Conservation (phyloP, 2,113 vertebrate species). For the Apodemus sylvaticus region DNA sequence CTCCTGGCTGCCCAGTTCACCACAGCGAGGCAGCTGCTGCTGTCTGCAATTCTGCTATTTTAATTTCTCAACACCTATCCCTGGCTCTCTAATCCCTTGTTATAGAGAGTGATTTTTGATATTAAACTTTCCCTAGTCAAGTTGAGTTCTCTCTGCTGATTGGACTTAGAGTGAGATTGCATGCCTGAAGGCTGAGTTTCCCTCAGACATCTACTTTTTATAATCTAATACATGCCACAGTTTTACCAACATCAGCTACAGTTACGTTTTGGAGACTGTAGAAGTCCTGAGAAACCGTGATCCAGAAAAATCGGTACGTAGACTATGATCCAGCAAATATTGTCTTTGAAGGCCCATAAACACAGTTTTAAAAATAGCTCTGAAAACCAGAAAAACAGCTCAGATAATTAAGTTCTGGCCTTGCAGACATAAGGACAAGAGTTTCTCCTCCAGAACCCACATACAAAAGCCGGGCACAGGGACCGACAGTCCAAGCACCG, state of each 20-base stretch:
- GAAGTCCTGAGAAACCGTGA: conserved; percentile 33
- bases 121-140: conserved; percentile 15
- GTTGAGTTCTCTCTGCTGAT: conserved; percentile 25
- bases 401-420: background rate
- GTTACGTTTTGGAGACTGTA: conserved; percentile 19
- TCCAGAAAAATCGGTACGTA: conserved; percentile 30
- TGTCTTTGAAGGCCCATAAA: conserved; percentile 10
- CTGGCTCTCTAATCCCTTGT: background rate
- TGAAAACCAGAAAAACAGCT: background rate
- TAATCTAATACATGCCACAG: conserved; percentile 18
- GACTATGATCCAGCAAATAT: conserved; percentile 10
- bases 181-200: background rate
- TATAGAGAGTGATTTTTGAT: conserved; percentile 1
- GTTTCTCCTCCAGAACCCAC: background rate
- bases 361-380: background rate
- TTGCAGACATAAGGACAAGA: background rate
- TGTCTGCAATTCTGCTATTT: background rate
- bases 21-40: fast-evolving
- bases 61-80: background rate
- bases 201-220: conserved; percentile 19
- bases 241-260: background rate
- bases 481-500: too few relatives aligned
- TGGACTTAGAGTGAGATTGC: background rate
- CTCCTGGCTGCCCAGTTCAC: background rate
- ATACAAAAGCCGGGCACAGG: background rate